Evolutionary conservation across 1,140 invertebrate genomes (phyloP), one percentile per base, ranked within the genome.

Genomic region (Chironomus striatipennis): DNA sequence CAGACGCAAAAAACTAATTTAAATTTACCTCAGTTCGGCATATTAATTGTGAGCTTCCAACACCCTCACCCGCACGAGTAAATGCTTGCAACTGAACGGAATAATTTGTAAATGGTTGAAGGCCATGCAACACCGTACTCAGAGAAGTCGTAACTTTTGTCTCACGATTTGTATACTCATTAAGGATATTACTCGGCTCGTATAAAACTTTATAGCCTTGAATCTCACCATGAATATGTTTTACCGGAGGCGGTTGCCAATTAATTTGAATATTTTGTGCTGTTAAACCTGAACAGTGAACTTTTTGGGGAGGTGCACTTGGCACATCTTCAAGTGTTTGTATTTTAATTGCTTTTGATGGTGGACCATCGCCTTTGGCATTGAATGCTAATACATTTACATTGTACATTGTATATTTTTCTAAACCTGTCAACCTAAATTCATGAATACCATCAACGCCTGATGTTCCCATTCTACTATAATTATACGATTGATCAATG

Each of bases 201-300:
- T 92, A 93, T 34, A 92, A 85, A 65, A 94, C 82, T 81, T 92
- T 92, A 83, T 93, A 95, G 1, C 92, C 92, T 78, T 91, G 89
- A 57, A 94, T 88, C 73, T 92, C 84, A 10, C 93, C 93, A 77
- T 93, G 88, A 77, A 87, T 84, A 47, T 87, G 86, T 75, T 88
- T 86, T 24, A 86, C 82, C 1, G 89, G 89, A 0, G 91, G 92
- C 2, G 91, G 87, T 74, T 87, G 87, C 92, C 92, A 94, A 6
- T 89, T 88, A 65, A 94, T 87, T 81, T 90, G 88, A 74, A 93
- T 86, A 78, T 88, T 91, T 75, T 90, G 87, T 4, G 91, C 88
- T 10, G 87, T 90, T 12, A 90, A 80, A 1, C 89, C 85, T 12
- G 86, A 84, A 78, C 90, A 92, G 2, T 85, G 83, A 20, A 92